Conservation (phyloP, 1,140 invertebrate species). For the Megalopta genalis region DNA sequence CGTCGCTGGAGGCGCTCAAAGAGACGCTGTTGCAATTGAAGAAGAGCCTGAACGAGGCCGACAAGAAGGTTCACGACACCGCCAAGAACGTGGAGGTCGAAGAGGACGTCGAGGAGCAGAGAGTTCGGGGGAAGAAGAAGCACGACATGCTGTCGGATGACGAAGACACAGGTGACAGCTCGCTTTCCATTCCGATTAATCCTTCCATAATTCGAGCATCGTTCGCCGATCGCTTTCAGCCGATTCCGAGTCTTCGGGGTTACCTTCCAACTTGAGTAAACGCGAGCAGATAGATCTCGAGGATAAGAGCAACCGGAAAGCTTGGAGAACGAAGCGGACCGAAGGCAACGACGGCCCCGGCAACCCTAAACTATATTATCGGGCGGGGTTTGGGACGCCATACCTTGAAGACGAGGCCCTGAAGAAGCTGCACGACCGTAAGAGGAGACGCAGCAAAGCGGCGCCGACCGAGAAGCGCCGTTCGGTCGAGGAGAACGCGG, state of each 20-base stretch:
- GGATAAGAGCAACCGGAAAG: conserved; percentile 16
- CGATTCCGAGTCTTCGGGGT: background rate
- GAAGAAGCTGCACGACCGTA: conserved; percentile 33
- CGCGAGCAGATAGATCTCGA: background rate
- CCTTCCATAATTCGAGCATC: no score
- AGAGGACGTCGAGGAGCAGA: background rate
- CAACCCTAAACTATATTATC: conserved; percentile 29
- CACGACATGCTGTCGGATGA: background rate
- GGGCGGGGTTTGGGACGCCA: conserved; percentile 22
- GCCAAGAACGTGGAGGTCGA: background rate
- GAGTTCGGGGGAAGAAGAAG: background rate
- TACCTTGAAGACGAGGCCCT: conserved; percentile 22
- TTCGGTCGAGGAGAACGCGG: background rate
- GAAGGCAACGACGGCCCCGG: conserved; percentile 19
- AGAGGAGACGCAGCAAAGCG: conserved; percentile 50
- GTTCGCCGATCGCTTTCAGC: background rate
- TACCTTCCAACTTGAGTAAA: background rate
- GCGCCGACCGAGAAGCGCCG: conserved; percentile 14
- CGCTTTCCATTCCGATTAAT: background rate
- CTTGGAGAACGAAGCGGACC: conserved; percentile 38
- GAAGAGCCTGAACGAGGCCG: conserved; percentile 36
- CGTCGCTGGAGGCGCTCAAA: conserved; percentile 57
- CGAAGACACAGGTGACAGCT: background rate
- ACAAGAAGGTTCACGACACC: background rate
- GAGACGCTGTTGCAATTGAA: conserved; percentile 54